Evolutionary conservation across 2,888 invertebrate species (phyloP).

Genomic region (Allygus modestus): DNA sequence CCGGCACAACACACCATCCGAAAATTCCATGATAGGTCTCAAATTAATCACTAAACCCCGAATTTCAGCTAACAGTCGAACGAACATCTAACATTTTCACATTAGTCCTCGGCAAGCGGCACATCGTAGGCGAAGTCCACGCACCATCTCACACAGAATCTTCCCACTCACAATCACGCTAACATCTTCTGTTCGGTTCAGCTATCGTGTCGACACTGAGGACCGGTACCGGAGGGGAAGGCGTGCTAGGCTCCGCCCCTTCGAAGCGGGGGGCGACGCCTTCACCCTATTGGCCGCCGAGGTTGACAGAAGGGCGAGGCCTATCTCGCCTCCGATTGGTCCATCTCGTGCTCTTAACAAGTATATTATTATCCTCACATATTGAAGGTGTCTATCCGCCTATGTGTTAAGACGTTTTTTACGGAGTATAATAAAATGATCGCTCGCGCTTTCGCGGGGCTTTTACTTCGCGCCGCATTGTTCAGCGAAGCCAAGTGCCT

Average conservation of each 20-base stretch:
- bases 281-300: conserved; percentile 6
- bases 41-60: background rate
- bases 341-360: conserved; percentile 61
- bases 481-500: background rate
- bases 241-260: conserved; percentile 48
- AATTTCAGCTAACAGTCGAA: background rate
- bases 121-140: conserved; percentile 14
- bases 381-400: conserved; percentile 63
- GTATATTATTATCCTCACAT: conserved; percentile 64
- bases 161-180: conserved; percentile 36
- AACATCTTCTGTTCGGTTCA: conserved; percentile 26
- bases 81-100: background rate
- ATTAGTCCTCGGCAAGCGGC: background rate
- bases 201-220: conserved; percentile 48
- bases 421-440: conserved; percentile 57
- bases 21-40: background rate
- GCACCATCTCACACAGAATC: conserved; percentile 20
- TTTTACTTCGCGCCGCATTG: conserved; percentile 56
- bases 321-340: conserved; percentile 59
- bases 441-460: conserved; percentile 43
- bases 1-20: conserved; percentile 14
- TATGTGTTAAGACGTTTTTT: conserved; percentile 63
- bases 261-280: conserved; percentile 50
- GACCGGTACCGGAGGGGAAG: conserved; percentile 24
- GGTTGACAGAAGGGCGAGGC: conserved; percentile 60